phyloP scores from a whole-genome alignment of 2,113 vertebrate species.

The Recurvirostra avosetta region DNA sequence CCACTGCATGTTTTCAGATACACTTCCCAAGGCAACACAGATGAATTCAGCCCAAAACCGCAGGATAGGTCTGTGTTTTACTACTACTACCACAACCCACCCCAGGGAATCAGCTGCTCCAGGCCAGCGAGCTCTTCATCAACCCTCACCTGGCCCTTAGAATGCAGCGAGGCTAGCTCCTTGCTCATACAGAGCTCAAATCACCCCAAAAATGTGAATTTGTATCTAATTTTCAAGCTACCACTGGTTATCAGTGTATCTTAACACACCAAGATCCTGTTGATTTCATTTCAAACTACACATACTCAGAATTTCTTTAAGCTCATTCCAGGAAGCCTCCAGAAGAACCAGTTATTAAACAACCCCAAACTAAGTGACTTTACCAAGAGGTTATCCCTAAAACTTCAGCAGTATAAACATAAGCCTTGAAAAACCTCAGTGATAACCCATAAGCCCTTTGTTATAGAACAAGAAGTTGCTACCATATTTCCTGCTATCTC shows the following conservation, averaged over 20 bases:
- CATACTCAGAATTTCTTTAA: not conserved
- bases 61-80: not conserved
- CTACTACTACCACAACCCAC: too few species aligned
- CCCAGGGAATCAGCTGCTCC: not conserved
- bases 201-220: not conserved
- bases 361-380: not conserved
- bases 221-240: not conserved
- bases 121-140: too few species aligned
- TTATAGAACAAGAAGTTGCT: not conserved
- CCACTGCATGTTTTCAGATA: not conserved
- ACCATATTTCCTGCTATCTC: not conserved
- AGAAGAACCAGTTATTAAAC: not conserved
- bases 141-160: not conserved
- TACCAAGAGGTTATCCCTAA: not conserved
- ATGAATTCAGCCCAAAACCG: not conserved
- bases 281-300: not conserved
- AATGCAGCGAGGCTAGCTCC: not conserved
- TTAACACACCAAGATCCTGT: not conserved
- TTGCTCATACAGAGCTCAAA: not conserved
- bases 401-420: not conserved
- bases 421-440: not conserved
- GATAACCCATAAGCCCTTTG: not conserved
- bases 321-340: not conserved
- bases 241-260: not conserved
- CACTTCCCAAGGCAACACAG: rapidly evolving